phyloP scores from a whole-genome alignment of 1,140 invertebrate genomes.

The Bombus superbus region DNA sequence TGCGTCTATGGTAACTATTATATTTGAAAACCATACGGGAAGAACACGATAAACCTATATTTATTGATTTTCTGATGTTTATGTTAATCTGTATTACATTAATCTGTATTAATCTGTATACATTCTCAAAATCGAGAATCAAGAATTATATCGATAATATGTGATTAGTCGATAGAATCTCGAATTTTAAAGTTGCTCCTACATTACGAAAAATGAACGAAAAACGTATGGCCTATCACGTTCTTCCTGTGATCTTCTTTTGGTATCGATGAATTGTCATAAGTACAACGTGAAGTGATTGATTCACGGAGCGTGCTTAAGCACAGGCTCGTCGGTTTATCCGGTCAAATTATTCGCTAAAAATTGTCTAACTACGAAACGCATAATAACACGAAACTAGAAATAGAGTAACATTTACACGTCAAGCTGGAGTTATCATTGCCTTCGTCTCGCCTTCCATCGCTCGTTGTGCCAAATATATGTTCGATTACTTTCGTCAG shows the following conservation, averaged over 20 bases:
- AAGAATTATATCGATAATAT: not conserved
- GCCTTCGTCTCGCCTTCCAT: not conserved
- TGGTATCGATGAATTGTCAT: constrained; percentile 5
- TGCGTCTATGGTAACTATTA: constrained; percentile 44
- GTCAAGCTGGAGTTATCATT: not conserved
- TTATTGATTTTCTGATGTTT: not conserved
- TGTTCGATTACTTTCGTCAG: not conserved
- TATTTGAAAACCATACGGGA: not conserved
- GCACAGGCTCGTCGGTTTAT: not conserved
- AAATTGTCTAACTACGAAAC: constrained; percentile 41
- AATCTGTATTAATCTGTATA: not conserved
- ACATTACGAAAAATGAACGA: no score
- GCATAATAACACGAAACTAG: constrained; percentile 19
- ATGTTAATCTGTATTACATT: not conserved
- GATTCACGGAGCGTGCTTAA: not conserved
- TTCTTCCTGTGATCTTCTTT: not conserved
- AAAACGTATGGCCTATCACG: not conserved
- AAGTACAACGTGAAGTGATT: constrained; percentile 18
- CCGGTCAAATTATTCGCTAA: not conserved
- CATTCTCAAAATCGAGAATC: not conserved
- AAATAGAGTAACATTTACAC: constrained; percentile 7
- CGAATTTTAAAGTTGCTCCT: no score
- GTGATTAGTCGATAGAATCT: not conserved
- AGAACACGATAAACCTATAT: not conserved
- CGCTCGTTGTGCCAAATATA: not conserved